These are phyloP conservation scores for Oscheius onirici DNA, from an alignment of 2,888 invertebrate genomes.

Conservation along the genomic window DNA sequence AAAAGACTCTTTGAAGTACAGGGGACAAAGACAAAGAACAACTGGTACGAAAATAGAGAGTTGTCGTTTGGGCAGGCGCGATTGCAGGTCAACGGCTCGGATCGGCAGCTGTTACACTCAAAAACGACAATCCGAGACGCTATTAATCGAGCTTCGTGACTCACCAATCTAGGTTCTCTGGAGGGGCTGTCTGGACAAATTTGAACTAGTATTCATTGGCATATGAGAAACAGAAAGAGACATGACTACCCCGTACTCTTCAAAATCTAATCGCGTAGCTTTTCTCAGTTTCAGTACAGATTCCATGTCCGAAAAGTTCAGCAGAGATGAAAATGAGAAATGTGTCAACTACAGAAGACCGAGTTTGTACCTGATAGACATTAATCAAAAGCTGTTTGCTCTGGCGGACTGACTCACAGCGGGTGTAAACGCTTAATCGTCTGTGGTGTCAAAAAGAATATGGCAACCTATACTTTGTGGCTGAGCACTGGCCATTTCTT, in stretches of 20 bases:
- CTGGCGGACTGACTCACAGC: conserved; percentile 16
- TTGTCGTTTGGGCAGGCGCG: neutral
- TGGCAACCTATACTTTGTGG: too few relatives aligned
- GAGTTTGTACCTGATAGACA: neutral
- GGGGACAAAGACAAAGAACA: neutral
- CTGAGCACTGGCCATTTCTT: too few relatives aligned
- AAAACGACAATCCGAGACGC: conserved; percentile 21
- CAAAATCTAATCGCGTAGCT: too few relatives aligned
- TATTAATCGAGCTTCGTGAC: conserved; percentile 29
- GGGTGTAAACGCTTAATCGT: conserved; percentile 20
- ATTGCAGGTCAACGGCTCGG: conserved; percentile 26
- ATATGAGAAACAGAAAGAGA: too few relatives aligned
- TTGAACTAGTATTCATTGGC: neutral
- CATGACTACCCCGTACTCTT: too few relatives aligned
- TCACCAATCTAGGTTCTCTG: conserved; percentile 3
- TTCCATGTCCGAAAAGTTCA: too few relatives aligned
- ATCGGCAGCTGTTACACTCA: conserved; percentile 32
- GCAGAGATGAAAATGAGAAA: neutral
- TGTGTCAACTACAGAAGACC: neutral
- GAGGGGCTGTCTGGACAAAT: neutral
- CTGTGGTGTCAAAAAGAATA: neutral
- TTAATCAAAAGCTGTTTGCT: conserved; percentile 10
- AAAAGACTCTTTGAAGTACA: too few relatives aligned
- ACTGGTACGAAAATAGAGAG: conserved; percentile 6
- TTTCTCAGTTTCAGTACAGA: too few relatives aligned